Conservation (phyloP, 2,888 invertebrate species). For the Acanthosepion lycidas region DNA sequence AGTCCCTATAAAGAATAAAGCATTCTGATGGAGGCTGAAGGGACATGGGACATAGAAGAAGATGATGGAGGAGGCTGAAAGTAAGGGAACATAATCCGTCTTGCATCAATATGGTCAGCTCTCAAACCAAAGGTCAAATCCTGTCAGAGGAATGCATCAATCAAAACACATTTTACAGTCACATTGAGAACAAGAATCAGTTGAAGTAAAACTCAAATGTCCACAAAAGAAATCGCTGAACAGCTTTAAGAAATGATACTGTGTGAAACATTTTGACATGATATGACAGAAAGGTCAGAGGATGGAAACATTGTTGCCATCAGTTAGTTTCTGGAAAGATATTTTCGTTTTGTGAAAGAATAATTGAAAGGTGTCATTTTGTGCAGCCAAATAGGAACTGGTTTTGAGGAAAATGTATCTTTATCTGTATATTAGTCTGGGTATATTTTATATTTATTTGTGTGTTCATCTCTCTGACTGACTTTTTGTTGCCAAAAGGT, state of each 20-base stretch:
- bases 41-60: no score
- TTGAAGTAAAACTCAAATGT: not conserved
- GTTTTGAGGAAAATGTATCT: not conserved
- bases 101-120: not conserved
- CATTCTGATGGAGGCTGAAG: not conserved
- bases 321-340: not conserved
- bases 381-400: not conserved
- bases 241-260: not conserved
- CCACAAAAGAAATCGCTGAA: not conserved
- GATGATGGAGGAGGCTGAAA: not conserved
- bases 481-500: not conserved
- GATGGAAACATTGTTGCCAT: constrained; percentile 4
- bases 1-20: not conserved
- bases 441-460: not conserved
- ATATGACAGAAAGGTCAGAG: not conserved
- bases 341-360: not conserved
- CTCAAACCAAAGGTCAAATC: not conserved
- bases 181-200: not conserved
- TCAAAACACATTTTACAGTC: not conserved
- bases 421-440: not conserved
- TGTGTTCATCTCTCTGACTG: not conserved
- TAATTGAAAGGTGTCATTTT: not conserved
- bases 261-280: constrained; percentile 33
- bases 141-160: not conserved
- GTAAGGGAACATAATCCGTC: not conserved